phyloP scores from a whole-genome alignment of 2,113 vertebrate species.

The Clarias macrocephalus region DNA sequence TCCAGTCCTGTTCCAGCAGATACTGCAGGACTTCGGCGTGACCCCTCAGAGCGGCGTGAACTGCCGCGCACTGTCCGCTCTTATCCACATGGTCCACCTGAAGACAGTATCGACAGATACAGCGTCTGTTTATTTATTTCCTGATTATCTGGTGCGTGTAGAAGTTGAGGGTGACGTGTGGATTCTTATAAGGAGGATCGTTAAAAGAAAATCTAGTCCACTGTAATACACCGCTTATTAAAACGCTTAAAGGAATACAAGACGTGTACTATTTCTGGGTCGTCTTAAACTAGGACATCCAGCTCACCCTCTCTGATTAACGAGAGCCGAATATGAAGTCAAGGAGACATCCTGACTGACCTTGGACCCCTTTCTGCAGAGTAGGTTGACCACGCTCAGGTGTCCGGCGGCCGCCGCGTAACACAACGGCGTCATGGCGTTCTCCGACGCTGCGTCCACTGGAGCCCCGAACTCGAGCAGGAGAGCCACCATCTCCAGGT shows the following conservation, averaged over 20 bases:
- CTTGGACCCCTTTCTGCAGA: constrained; percentile 88
- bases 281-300: not conserved
- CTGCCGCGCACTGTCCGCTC: constrained; percentile 89
- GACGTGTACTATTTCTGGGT: not conserved
- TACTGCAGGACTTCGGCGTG: constrained; percentile 81
- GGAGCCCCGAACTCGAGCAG: constrained; percentile 87
- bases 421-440: constrained; percentile 87
- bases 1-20: constrained; percentile 82
- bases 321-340: not conserved
- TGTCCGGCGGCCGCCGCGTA: constrained; percentile 88
- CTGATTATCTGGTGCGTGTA: too few relatives aligned
- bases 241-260: not conserved
- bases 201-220: not conserved
- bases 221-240: not conserved
- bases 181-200: not conserved
- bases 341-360: constrained; percentile 66
- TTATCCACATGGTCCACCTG: constrained; percentile 90
- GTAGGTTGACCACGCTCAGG: constrained; percentile 78
- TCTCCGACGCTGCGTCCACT: constrained; percentile 82
- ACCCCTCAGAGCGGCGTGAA: constrained; percentile 88
- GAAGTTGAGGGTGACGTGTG: not conserved
- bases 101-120: not conserved
- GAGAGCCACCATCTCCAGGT: constrained; percentile 86
- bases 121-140: not conserved
- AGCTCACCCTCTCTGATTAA: not conserved